Evolutionary conservation across 2,888 invertebrate species (phyloP).

Genomic region (Dynastes hyllus): DNA sequence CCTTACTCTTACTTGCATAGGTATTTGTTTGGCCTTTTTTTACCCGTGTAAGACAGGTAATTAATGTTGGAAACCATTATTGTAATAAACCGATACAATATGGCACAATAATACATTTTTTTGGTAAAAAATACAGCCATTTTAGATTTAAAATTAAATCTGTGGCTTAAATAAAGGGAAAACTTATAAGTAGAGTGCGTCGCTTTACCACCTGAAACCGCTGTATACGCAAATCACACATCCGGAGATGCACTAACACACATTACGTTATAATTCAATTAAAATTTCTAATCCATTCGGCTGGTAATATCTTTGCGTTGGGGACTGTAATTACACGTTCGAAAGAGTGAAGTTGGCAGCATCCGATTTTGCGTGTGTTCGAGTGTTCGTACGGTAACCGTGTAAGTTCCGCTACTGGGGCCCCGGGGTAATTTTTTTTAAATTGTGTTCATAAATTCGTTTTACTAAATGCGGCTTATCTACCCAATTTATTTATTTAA

Average conservation of each 20-base stretch:
- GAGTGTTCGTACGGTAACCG: neutral
- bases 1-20: too few relatives aligned
- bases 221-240: constrained; percentile 11
- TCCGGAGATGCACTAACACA: constrained; percentile 1
- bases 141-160: too few relatives aligned
- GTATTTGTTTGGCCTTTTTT: too few relatives aligned
- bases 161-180: too few relatives aligned
- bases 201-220: neutral
- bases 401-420: constrained; percentile 45
- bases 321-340: constrained; percentile 62
- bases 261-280: constrained; percentile 60
- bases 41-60: too few relatives aligned
- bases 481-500: constrained; percentile 65
- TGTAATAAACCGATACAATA: too few relatives aligned
- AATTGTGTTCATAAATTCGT: constrained; percentile 64
- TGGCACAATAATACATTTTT: too few relatives aligned
- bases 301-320: constrained; percentile 65
- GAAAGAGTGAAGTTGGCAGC: constrained; percentile 57
- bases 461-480: constrained; percentile 63
- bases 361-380: constrained; percentile 24
- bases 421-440: too few relatives aligned
- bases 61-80: too few relatives aligned
- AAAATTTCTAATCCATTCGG: constrained; percentile 65
- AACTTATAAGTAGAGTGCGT: neutral
- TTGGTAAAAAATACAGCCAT: too few relatives aligned